Evolutionary conservation across 1,140 invertebrate species (phyloP), one percentile per base, ranked within the genome.

Genomic region (Temnothorax nylanderi): DNA sequence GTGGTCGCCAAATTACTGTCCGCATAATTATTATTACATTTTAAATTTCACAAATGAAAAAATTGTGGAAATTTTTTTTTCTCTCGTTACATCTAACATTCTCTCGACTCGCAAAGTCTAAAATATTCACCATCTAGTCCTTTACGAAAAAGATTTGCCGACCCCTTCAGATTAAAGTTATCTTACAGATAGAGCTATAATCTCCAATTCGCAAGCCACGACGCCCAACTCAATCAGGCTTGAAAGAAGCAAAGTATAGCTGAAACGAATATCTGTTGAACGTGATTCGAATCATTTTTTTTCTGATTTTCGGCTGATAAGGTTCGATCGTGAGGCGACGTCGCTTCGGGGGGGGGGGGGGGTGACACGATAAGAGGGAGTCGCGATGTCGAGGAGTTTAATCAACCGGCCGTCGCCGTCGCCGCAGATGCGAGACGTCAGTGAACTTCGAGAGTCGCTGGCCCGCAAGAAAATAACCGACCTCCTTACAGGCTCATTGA

Each of bases 361-460:
- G 47, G n/a, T 47, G 62, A 80, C 32, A 32, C 49, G 44, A 69
- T 32, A 71, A 86, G 56, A 51, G 62, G 86, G 67, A 80, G 74
- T 77, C 32, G 62, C 44, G 69, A 82, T 65, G 69, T 41, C 44
- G 67, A 81, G 18, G 44, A 37, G 69, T 80, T 49, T 90, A 90
- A 90, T 90, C 89, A 90, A 87, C 86, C 54, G 72, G 65, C 84
- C 65, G 41, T 54, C 88, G 82, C 51, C 87, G 77, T 74, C 64
- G 69, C 71, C 65, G 72, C 60, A 54, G 10, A 89, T 47, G 51
- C 69, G 58, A 76, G 78, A 78, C 89, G 90, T 91, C 90, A 88
- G 89, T 89, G 90, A 91, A 89, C 89, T 91, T 91, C 84, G 90
- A 89, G 90, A 91, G 85, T 91, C 90, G 87, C 88, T 91, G 81